These are phyloP conservation scores for Limnodromus scolopaceus DNA, from an alignment of 2,797 vertebrate species.

Conservation along the genomic window DNA sequence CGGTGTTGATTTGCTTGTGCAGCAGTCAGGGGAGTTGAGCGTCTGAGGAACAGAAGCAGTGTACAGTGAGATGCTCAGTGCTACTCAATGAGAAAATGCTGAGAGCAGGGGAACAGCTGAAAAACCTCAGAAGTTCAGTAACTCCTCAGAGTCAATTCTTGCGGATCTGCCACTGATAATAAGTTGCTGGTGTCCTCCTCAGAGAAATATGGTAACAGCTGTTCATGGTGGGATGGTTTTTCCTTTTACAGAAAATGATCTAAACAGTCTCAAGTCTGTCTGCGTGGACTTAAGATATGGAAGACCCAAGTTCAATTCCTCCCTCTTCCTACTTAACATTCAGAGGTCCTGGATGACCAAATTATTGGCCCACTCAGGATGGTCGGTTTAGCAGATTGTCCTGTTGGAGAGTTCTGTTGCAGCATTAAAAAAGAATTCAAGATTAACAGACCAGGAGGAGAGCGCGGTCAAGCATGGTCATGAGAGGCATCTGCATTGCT, in stretches of 20 bases:
- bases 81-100: neutral
- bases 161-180: neutral
- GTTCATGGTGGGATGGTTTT: neutral
- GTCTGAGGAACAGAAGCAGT: neutral
- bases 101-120: neutral
- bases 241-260: neutral
- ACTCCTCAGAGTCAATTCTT: neutral
- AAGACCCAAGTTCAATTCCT: neutral
- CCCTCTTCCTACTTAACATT: neutral
- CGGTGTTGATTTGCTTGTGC: neutral
- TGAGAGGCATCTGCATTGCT: neutral
- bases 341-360: neutral
- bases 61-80: neutral
- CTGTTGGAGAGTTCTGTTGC: neutral
- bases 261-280: neutral
- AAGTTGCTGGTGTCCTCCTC: neutral
- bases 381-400: neutral
- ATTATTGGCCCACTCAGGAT: neutral
- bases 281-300: neutral
- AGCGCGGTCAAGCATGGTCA: neutral
- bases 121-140: neutral
- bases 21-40: neutral
- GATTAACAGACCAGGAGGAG: neutral
- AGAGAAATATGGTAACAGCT: neutral
- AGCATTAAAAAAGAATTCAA: neutral